Conservation (phyloP, 2,797 vertebrate species). For the Hyperoplus immaculatus region DNA sequence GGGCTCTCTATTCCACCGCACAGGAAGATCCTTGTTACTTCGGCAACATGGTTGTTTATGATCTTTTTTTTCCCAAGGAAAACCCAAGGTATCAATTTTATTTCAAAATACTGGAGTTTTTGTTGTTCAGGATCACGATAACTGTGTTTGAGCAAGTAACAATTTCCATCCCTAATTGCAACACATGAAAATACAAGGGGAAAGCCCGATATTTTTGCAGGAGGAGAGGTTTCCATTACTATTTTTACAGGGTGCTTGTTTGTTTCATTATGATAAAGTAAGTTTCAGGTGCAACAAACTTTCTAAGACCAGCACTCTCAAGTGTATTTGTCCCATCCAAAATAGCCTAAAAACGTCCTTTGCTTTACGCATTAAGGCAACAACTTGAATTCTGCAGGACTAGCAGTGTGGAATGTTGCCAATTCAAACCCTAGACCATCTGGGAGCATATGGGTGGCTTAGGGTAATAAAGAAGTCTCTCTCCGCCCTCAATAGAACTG, state of each 20-base stretch:
- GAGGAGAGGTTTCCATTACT: conserved; percentile 14
- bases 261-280: conserved; percentile 15
- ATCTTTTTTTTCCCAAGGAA: conserved; percentile 38
- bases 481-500: conserved; percentile 47
- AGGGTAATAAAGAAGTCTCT: conserved; percentile 58
- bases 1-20: conserved; percentile 16
- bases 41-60: conserved; percentile 43
- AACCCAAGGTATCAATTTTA: conserved; percentile 29
- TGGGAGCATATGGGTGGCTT: conserved; percentile 65
- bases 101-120: conserved; percentile 38
- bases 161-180: conserved; percentile 55
- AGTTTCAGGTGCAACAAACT: not conserved
- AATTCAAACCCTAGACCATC: conserved; percentile 66
- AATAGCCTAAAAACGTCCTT: conserved; percentile 1
- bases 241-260: not conserved
- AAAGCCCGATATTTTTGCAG: not conserved
- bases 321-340: conserved; percentile 5
- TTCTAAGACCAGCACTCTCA: not conserved
- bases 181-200: conserved; percentile 38
- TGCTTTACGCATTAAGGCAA: conserved; percentile 32
- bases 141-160: conserved; percentile 53
- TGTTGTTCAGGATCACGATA: conserved; percentile 22
- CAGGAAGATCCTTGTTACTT: conserved; percentile 38
- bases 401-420: conserved; percentile 59
- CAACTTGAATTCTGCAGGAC: conserved; percentile 45